Percentiles rank a stretch among this genome's conserved stretches.
Evolutionary conservation across 2,888 invertebrate species (phyloP).

Genomic region (Tuberolachnus salignus): DNA sequence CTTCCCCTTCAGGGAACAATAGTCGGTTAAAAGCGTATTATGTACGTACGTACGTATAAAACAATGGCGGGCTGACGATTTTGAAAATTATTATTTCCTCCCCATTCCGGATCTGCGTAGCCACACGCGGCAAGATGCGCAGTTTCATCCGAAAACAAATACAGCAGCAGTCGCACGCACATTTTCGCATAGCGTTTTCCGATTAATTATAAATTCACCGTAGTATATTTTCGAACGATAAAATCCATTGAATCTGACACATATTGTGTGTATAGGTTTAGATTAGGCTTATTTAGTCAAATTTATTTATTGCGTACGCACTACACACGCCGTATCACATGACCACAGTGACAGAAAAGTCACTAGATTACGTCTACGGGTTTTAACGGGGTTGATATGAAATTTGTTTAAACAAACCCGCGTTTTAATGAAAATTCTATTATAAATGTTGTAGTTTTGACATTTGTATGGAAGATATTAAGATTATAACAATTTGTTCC

Average conservation of each 20-base stretch:
- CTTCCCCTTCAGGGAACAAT: too few species aligned
- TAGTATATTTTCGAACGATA: not conserved
- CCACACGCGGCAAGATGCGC: not conserved
- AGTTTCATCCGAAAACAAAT: conserved; percentile 25
- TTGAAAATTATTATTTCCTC: conserved; percentile 34
- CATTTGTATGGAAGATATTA: too few species aligned
- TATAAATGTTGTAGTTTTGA: not conserved
- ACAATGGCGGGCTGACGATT: conserved; percentile 27
- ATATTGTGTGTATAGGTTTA: not conserved
- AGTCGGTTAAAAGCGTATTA: conserved; percentile 3
- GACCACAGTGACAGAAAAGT: too few species aligned
- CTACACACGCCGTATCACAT: conserved; percentile 8
- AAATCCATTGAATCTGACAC: not conserved
- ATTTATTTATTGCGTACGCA: not conserved
- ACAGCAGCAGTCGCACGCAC: not conserved
- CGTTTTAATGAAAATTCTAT: not conserved
- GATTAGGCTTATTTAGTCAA: conserved; percentile 23
- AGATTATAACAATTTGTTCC: too few species aligned
- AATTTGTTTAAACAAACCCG: too few species aligned
- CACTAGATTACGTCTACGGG: too few species aligned
- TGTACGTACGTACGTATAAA: not conserved
- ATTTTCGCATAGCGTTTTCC: not conserved
- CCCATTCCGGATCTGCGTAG: conserved; percentile 1
- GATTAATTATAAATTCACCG: conserved; percentile 39
- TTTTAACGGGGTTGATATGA: too few species aligned